These are phyloP conservation scores for Hypotaenidia philippensis DNA, from an alignment of 2,797 vertebrate genomes.

Conservation along the genomic window DNA sequence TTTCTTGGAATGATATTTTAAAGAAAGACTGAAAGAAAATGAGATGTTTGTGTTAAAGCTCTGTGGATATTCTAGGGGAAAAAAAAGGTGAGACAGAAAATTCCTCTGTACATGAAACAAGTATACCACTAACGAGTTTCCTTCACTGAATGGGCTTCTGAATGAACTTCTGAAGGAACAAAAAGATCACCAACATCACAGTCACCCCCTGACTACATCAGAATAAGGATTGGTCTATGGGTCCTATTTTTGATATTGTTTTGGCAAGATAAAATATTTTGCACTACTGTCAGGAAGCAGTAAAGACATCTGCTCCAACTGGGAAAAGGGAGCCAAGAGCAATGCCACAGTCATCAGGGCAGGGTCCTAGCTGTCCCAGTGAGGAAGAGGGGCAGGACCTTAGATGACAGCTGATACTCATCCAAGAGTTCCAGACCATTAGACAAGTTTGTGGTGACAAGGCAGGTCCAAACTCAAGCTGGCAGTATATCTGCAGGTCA, in stretches of 20 bases:
- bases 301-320: not conserved
- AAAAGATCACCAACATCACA: not conserved
- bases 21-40: not conserved
- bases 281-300: not conserved
- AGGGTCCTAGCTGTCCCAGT: not conserved
- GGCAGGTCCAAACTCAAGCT: not conserved
- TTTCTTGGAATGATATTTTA: not conserved
- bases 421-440: not conserved
- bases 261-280: not conserved
- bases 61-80: not conserved
- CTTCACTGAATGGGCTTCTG: not conserved
- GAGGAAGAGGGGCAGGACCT: not conserved
- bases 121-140: not conserved
- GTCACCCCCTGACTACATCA: not conserved
- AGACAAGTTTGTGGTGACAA: not conserved
- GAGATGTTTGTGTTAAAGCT: not conserved
- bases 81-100: not conserved
- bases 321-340: not conserved
- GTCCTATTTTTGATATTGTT: not conserved
- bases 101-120: not conserved
- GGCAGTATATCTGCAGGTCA: not conserved
- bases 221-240: not conserved
- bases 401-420: not conserved
- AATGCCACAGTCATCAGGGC: not conserved
- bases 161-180: not conserved